Conservation (phyloP, 1,140 invertebrate species). For the Diabrotica undecimpunctata region DNA sequence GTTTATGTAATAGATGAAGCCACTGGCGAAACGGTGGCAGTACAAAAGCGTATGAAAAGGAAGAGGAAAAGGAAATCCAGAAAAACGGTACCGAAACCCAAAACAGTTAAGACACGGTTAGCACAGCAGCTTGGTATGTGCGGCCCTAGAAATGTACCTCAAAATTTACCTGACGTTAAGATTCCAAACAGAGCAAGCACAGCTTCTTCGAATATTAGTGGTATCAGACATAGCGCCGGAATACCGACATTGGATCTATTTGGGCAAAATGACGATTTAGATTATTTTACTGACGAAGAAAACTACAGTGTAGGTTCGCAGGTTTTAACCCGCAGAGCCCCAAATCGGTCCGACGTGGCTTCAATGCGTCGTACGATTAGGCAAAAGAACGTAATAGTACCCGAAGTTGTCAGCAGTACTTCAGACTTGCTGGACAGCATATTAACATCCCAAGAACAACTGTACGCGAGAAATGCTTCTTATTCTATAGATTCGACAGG, state of each 20-base stretch:
- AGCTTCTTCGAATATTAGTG: slow-evolving; percentile 8
- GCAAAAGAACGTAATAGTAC: slow-evolving; percentile 50
- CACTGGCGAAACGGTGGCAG: slow-evolving; percentile 39
- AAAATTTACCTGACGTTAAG: slow-evolving; percentile 36
- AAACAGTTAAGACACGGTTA: slow-evolving; percentile 47
- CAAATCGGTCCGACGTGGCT: slow-evolving; percentile 45
- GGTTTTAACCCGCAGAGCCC: slow-evolving; percentile 46
- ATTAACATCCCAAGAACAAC: slow-evolving; percentile 68
- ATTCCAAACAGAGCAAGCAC: slow-evolving; percentile 11
- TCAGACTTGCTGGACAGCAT: slow-evolving; percentile 70
- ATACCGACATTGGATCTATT: slow-evolving; percentile 54
- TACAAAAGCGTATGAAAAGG: slow-evolving; percentile 29
- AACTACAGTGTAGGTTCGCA: slow-evolving; percentile 38
- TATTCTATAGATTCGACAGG: slow-evolving; percentile 53
- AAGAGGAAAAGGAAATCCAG: slow-evolving; percentile 27
- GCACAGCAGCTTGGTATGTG: slow-evolving; percentile 48
- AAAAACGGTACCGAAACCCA: slow-evolving; percentile 28
- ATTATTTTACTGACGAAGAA: slow-evolving; percentile 57
- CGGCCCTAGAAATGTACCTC: slow-evolving; percentile 31
- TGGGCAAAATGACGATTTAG: slow-evolving; percentile 59
- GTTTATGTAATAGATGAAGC: slow-evolving; percentile 40
- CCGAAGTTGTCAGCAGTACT: slow-evolving; percentile 41
- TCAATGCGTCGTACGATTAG: slow-evolving; percentile 49
- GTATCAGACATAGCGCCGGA: slow-evolving; percentile 31
- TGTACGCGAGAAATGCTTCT: slow-evolving; percentile 63